Percentiles rank a stretch among this genome's conserved stretches.
These are phyloP conservation scores for Hemicrepidius hirtus DNA, from an alignment of 2,888 invertebrate genomes.

Conservation along the genomic window DNA sequence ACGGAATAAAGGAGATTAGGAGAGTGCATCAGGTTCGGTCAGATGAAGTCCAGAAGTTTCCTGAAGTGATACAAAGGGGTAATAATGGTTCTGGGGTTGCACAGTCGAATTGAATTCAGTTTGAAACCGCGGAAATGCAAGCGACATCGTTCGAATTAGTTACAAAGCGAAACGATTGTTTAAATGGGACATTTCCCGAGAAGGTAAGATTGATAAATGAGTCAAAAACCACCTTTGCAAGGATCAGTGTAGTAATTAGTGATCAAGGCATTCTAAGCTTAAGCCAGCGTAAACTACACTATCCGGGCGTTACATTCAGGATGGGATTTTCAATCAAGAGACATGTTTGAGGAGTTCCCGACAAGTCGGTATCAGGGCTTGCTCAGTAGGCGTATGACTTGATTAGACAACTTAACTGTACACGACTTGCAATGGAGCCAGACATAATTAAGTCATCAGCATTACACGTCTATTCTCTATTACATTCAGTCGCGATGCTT, in stretches of 20 bases:
- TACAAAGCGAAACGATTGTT: neutral
- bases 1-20: neutral
- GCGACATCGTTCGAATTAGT: slow-evolving; percentile 2
- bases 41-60: slow-evolving; percentile 18
- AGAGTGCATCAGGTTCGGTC: neutral
- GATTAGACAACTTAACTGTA: slow-evolving; percentile 38
- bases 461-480: slow-evolving; percentile 40
- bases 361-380: slow-evolving; percentile 34
- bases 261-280: slow-evolving; percentile 6
- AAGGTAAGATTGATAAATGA: neutral
- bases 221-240: slow-evolving; percentile 20
- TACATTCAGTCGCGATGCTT: slow-evolving; percentile 30
- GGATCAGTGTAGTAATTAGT: slow-evolving; percentile 7
- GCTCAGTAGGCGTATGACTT: slow-evolving; percentile 45
- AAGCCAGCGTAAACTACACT: slow-evolving; percentile 8
- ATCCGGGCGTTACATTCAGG: slow-evolving; percentile 8
- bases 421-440: slow-evolving; percentile 37
- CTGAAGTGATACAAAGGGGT: slow-evolving; percentile 5
- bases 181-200: neutral
- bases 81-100: slow-evolving; percentile 12
- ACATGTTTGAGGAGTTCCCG: slow-evolving; percentile 41
- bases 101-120: neutral
- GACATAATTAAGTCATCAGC: slow-evolving; percentile 43
- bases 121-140: slow-evolving; percentile 12
- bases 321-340: slow-evolving; percentile 36